phyloP scores from a whole-genome alignment of 2,888 invertebrate species.

The Drosophila cyrtoloma region DNA sequence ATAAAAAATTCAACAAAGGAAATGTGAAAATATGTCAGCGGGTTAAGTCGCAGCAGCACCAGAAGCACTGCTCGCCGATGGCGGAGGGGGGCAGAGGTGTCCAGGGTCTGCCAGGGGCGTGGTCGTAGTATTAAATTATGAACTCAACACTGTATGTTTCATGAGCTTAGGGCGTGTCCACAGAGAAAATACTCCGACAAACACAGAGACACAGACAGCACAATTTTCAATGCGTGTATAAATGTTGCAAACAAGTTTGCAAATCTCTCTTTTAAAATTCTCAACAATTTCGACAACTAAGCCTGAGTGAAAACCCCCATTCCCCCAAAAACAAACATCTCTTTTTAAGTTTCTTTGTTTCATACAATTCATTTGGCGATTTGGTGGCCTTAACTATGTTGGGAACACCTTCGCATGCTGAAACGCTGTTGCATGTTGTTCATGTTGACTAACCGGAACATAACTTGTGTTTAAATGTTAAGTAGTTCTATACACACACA shows the following conservation, averaged over 20 bases:
- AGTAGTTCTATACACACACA: constrained; percentile 34
- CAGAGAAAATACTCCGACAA: not conserved
- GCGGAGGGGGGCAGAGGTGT: not conserved
- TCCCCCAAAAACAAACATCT: not conserved
- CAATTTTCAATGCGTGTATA: not conserved
- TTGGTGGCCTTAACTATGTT: not conserved
- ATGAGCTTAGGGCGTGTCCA: constrained; percentile 13
- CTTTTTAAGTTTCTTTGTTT: not conserved
- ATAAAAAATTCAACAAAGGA: constrained; percentile 65
- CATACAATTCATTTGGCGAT: not conserved
- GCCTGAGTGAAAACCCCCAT: not conserved
- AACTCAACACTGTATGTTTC: constrained; percentile 63
- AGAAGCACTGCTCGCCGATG: constrained; percentile 11
- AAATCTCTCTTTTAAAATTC: constrained; percentile 22
- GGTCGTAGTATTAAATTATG: constrained; percentile 66
- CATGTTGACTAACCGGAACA: constrained; percentile 21
- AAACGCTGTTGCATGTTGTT: constrained; percentile 39
- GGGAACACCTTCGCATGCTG: constrained; percentile 26
- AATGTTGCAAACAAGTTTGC: constrained; percentile 2
- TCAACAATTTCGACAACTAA: constrained; percentile 21
- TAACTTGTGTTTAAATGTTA: constrained; percentile 59
- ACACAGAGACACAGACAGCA: not conserved
- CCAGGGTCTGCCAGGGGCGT: not conserved
- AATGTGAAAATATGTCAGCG: constrained; percentile 70
- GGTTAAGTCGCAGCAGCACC: constrained; percentile 53